Conservation (phyloP, 2,113 vertebrate genomes). For the Actinemys pallida region DNA sequence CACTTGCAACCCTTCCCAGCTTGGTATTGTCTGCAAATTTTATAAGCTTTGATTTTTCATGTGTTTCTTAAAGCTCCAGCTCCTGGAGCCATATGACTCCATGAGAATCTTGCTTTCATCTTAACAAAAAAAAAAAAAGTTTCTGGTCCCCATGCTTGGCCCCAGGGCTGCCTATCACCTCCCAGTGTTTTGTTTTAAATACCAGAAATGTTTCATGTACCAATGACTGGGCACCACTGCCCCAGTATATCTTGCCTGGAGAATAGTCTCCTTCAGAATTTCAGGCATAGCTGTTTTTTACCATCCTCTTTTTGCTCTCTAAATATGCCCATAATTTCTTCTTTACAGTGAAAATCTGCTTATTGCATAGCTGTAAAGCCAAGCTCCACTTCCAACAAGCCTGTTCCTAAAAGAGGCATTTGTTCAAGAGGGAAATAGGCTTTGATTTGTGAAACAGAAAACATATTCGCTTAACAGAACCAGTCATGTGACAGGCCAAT, state of each 20-base stretch:
- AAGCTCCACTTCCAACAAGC: neutral
- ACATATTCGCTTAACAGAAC: neutral
- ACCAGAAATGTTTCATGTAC: fast-evolving
- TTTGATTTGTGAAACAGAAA: slow-evolving; percentile 39
- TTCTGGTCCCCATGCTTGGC: neutral
- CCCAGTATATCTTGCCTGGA: neutral
- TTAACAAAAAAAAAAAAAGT: neutral
- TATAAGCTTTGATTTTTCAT: neutral
- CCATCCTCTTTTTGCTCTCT: slow-evolving; percentile 33
- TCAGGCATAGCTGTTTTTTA: neutral
- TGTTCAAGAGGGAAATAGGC: slow-evolving; percentile 8
- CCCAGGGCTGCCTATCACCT: neutral
- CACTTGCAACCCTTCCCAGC: no score
- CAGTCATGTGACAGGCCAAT: slow-evolving; percentile 29
- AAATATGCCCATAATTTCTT: neutral
- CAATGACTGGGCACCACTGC: fast-evolving
- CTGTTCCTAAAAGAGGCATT: slow-evolving; percentile 26
- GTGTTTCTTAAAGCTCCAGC: neutral
- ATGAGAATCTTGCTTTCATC: neutral
- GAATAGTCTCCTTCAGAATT: neutral
- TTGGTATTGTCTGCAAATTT: neutral
- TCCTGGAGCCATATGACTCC: neutral
- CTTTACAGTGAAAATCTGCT: slow-evolving; percentile 1
- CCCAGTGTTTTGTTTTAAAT: neutral
- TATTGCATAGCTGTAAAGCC: neutral